These are phyloP conservation scores for Ibidorhyncha struthersii DNA, from an alignment of 2,113 vertebrate species.

Conservation along the genomic window DNA sequence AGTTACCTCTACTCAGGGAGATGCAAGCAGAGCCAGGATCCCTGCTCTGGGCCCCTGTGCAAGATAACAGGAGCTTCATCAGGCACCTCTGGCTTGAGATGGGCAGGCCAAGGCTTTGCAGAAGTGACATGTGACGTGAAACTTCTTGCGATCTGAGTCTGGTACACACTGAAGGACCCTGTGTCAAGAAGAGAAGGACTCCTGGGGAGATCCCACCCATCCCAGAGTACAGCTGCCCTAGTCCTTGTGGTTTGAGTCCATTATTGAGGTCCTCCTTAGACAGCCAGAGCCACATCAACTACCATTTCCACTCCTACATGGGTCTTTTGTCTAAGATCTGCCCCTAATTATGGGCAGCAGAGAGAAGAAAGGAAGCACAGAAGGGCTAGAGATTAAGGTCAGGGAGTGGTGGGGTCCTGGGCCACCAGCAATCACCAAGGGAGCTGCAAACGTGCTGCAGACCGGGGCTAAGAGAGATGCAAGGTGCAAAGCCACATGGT, in stretches of 20 bases:
- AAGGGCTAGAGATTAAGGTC: not conserved
- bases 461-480: not conserved
- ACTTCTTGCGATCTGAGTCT: not conserved
- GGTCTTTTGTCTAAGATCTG: not conserved
- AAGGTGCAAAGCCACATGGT: not conserved
- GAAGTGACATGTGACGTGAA: not conserved
- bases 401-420: not conserved
- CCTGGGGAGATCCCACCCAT: not conserved
- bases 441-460: not conserved
- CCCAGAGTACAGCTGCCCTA: not conserved
- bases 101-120: not conserved
- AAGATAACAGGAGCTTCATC: not conserved
- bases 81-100: not conserved
- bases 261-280: not conserved
- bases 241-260: not conserved
- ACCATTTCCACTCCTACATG: not conserved
- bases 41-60: not conserved
- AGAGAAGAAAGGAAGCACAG: not conserved
- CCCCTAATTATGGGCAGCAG: not conserved
- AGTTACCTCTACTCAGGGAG: not conserved
- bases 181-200: not conserved
- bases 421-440: not conserved
- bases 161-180: not conserved
- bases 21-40: not conserved
- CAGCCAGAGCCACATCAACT: not conserved